A percentile compares a stretch with the other conserved stretches of the same genome.
Evolutionary conservation across 2,113 vertebrate species (phyloP).

Genomic region (Xenus cinereus): DNA sequence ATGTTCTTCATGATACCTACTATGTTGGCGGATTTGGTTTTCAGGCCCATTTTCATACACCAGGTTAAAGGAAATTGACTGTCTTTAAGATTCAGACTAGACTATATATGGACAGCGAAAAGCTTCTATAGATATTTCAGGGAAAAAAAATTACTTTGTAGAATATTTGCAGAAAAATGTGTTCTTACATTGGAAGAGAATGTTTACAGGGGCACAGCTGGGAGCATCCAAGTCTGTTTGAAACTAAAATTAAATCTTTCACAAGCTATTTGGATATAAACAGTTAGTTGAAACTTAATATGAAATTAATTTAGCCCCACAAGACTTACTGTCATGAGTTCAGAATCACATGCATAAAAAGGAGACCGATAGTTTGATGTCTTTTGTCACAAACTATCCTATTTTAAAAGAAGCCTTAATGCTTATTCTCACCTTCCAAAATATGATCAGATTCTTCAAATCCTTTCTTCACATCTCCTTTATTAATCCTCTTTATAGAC

Average conservation of each 20-base stretch:
- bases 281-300: background rate
- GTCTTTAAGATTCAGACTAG: background rate
- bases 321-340: background rate
- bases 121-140: background rate
- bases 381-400: background rate
- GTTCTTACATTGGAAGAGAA: background rate
- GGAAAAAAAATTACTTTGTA: background rate
- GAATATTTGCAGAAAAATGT: background rate
- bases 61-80: background rate
- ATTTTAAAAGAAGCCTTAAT: background rate
- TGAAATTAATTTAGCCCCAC: background rate
- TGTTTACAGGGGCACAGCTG: background rate
- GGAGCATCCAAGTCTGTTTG: background rate
- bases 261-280: background rate
- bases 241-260: background rate
- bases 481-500: conserved; percentile 81
- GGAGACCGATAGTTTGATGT: background rate
- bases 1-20: background rate
- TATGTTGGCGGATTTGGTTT: background rate
- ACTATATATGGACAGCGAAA: background rate
- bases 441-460: conserved; percentile 90
- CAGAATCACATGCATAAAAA: background rate
- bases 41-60: background rate
- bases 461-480: conserved; percentile 84
- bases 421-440: conserved; percentile 81